Percentiles rank a stretch among this genome's conserved stretches.
These are phyloP conservation scores for Anoplius nigerrimus DNA, from an alignment of 2,888 invertebrate genomes.

Conservation along the genomic window DNA sequence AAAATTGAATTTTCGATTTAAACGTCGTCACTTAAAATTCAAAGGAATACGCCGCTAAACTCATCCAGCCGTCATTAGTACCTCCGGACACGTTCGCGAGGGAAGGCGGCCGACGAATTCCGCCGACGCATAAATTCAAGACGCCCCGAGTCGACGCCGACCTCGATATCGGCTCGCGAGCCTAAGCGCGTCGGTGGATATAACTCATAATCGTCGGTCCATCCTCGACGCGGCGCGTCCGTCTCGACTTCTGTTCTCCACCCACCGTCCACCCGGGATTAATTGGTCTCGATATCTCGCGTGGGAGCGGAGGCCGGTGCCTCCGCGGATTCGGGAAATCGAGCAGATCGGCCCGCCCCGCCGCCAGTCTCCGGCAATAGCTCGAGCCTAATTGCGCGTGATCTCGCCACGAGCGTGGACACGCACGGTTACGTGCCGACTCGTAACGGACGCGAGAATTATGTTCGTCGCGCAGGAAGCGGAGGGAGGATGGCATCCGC, in stretches of 20 bases:
- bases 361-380: constrained; percentile 26
- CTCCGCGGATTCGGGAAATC: constrained; percentile 21
- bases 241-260: neutral
- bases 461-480: constrained; percentile 16
- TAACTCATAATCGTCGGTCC: no score
- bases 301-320: constrained; percentile 20
- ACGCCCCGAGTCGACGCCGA: no score
- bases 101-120: no score
- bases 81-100: no score
- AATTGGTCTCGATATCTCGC: constrained; percentile 22
- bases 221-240: neutral
- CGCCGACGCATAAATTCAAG: no score
- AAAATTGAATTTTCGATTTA: no score
- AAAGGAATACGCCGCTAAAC: no score
- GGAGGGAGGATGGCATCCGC: neutral
- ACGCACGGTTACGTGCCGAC: constrained; percentile 33
- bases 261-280: constrained; percentile 17
- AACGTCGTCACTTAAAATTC: no score
- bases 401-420: constrained; percentile 27
- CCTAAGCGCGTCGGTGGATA: no score
- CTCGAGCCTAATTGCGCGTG: constrained; percentile 38
- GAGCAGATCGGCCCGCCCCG: constrained; percentile 10
- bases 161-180: no score
- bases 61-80: no score
- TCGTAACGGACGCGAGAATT: constrained; percentile 28